phyloP scores from a whole-genome alignment of 2,797 vertebrate genomes.

The Ctenopoma kingsleyae region DNA sequence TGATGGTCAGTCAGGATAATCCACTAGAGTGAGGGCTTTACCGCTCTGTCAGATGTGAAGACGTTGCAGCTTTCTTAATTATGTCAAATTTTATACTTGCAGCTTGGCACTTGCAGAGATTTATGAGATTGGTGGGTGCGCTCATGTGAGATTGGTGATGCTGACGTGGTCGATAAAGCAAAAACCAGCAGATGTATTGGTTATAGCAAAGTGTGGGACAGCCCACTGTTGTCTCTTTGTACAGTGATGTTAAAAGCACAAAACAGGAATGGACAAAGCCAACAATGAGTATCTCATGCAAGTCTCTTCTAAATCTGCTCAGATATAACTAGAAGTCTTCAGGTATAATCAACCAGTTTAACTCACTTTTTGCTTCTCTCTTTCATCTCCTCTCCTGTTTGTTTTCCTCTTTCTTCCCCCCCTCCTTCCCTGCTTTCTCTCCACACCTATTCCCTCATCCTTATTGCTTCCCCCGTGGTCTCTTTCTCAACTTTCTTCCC shows the following conservation, averaged over 20 bases:
- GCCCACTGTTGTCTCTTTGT: background rate
- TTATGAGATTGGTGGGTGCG: constrained; percentile 23
- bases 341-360: constrained; percentile 7
- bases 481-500: constrained; percentile 8
- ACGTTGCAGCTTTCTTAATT: constrained; percentile 25
- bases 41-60: constrained; percentile 22
- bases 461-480: background rate
- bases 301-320: constrained; percentile 1
- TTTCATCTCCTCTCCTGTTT: background rate
- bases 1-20: constrained; percentile 32
- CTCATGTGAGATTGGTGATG: constrained; percentile 19
- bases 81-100: constrained; percentile 25
- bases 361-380: no score
- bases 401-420: background rate
- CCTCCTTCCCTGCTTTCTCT: background rate
- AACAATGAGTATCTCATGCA: constrained; percentile 12
- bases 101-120: constrained; percentile 12
- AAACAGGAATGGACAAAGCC: constrained; percentile 3
- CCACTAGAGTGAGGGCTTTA: constrained; percentile 12
- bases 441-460: background rate
- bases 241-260: background rate
- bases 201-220: constrained; percentile 5
- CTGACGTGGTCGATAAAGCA: constrained; percentile 16
- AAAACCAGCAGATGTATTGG: constrained; percentile 25
- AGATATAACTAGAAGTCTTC: background rate